phyloP scores from a whole-genome alignment of 2,113 vertebrate genomes.

The Tenrec ecaudatus region DNA sequence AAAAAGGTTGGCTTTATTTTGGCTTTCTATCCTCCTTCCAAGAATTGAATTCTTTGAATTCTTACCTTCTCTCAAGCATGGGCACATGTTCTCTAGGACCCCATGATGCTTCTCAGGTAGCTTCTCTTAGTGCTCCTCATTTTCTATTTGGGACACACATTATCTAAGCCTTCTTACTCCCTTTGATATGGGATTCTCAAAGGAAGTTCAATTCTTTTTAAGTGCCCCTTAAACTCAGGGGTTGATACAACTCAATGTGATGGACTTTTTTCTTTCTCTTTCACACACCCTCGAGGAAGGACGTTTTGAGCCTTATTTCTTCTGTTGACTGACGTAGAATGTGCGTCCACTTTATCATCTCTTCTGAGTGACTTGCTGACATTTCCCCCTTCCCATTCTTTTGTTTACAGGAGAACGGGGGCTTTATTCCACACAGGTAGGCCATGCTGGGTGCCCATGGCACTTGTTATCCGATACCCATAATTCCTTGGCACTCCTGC shows the following conservation, averaged over 20 bases:
- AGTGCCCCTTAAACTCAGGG: not conserved
- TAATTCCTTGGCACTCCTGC: not conserved
- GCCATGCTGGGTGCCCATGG: not conserved
- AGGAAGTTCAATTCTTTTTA: not conserved
- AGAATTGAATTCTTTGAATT: not conserved
- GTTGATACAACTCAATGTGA: not conserved
- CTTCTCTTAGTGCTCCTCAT: not conserved
- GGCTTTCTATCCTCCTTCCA: not conserved
- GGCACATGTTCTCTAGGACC: not conserved
- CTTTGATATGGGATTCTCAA: not conserved
- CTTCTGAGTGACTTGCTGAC: not conserved
- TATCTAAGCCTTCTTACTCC: not conserved
- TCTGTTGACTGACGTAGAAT: not conserved
- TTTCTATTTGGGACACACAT: not conserved
- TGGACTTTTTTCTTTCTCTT: slow-evolving; percentile 32
- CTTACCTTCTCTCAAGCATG: not conserved
- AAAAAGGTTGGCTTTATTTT: not conserved
- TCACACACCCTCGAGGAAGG: slow-evolving; percentile 14
- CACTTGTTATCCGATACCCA: not conserved
- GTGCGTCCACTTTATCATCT: not conserved
- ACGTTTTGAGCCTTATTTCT: slow-evolving; percentile 37
- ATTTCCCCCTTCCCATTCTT: not conserved
- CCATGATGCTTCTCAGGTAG: not conserved
- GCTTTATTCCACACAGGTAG: slow-evolving; percentile 15
- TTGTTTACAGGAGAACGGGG: slow-evolving; percentile 33